Conservation (phyloP, 1,140 invertebrate species). For the Camponotus floridanus region DNA sequence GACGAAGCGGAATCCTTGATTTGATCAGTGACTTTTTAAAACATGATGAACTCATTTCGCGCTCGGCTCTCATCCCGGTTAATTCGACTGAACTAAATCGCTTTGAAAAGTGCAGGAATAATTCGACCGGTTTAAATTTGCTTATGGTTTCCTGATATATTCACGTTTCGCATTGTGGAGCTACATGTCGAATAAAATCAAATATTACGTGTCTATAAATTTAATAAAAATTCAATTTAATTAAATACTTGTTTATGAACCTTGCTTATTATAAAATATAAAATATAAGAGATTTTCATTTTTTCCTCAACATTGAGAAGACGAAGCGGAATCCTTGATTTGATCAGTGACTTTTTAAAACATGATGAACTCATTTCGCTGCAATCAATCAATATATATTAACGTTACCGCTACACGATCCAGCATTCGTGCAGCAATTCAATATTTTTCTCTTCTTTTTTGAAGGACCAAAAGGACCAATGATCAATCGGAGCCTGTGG, state of each 20-base stretch:
- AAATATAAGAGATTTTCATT: too few species aligned
- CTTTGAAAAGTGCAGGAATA: background rate
- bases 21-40: too few species aligned
- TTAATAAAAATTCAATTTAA: background rate
- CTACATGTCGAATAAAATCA: background rate
- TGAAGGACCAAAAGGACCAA: constrained; percentile 67
- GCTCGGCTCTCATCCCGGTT: constrained; percentile 52
- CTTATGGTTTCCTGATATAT: constrained; percentile 18
- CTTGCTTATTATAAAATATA: too few species aligned
- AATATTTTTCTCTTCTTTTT: background rate
- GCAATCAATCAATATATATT: background rate
- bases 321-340: background rate
- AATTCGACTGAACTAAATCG: constrained; percentile 35
- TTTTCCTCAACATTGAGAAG: background rate
- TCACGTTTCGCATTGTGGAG: background rate
- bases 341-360: background rate
- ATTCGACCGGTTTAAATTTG: constrained; percentile 2
- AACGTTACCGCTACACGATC: background rate
- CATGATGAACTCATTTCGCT: background rate
- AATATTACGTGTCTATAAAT: background rate
- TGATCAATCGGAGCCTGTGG: constrained; percentile 61
- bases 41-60: too few species aligned
- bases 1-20: background rate
- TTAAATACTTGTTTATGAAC: background rate
- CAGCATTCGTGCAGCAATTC: background rate